Percentiles rank a stretch among this genome's conserved stretches.
These are phyloP conservation scores for Cheilosia variabilis DNA, from an alignment of 2,888 invertebrate species.

Conservation along the genomic window DNA sequence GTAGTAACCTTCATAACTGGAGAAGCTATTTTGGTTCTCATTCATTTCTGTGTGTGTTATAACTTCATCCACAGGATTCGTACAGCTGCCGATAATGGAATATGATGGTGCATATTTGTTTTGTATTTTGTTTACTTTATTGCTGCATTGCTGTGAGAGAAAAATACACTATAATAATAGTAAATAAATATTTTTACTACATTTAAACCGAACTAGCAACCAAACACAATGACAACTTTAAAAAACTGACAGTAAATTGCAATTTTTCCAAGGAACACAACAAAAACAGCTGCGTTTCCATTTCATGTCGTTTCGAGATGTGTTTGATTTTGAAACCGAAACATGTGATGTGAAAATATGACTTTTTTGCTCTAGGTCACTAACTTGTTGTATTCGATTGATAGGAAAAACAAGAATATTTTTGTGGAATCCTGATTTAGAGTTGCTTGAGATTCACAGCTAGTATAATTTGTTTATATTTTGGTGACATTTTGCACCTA, in stretches of 20 bases:
- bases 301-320: neutral
- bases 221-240: slow-evolving; percentile 38
- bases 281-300: slow-evolving; percentile 56
- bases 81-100: neutral
- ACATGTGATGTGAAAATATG: no score
- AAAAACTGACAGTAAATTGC: slow-evolving; percentile 28
- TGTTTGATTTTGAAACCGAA: neutral
- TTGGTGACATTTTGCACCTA: no score
- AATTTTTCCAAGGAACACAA: slow-evolving; percentile 33
- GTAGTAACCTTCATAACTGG: slow-evolving; percentile 79
- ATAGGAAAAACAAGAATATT: no score
- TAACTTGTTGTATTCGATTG: no score
- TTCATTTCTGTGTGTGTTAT: slow-evolving; percentile 57
- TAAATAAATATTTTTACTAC: slow-evolving; percentile 12
- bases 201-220: slow-evolving; percentile 37
- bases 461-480: no score
- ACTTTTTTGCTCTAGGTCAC: no score
- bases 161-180: neutral
- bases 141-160: slow-evolving; percentile 13
- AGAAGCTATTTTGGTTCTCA: slow-evolving; percentile 79
- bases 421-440: no score
- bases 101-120: slow-evolving; percentile 32
- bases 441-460: no score
- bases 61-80: slow-evolving; percentile 32
- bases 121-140: neutral